These are phyloP conservation scores for Petromus typicus DNA, from an alignment of 2,113 vertebrate species.

Conservation along the genomic window DNA sequence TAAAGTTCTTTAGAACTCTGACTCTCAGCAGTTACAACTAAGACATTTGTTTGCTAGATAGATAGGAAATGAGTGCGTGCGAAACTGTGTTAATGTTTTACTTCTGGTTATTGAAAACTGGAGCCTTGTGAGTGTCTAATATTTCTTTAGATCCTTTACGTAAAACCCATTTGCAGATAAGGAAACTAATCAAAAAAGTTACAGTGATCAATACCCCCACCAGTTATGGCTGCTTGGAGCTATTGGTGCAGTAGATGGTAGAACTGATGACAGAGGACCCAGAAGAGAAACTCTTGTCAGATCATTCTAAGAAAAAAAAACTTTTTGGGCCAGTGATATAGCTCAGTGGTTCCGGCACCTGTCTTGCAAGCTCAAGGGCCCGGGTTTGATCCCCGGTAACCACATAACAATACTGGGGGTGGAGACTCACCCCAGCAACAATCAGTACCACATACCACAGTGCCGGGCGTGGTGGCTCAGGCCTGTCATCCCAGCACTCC, in stretches of 20 bases:
- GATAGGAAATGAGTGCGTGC: constrained; percentile 13
- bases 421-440: no score
- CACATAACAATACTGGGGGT: no score
- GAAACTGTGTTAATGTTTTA: background rate
- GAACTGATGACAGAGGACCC: background rate
- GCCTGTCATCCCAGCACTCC: no score
- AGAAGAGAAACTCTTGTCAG: background rate
- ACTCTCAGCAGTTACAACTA: background rate
- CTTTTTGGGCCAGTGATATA: no score
- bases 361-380: no score
- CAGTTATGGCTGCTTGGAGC: background rate
- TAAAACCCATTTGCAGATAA: no score
- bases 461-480: no score
- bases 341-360: no score
- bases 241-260: background rate
- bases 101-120: background rate
- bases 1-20: background rate
- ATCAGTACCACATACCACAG: no score
- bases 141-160: background rate
- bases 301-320: background rate
- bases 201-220: background rate
- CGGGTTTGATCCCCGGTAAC: no score
- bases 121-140: background rate
- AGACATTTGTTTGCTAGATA: background rate
- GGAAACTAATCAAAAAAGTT: no score